Evolutionary conservation across 2,888 invertebrate genomes (phyloP), one percentile per base, ranked within the genome.

Genomic region (Parnassius orleans): DNA sequence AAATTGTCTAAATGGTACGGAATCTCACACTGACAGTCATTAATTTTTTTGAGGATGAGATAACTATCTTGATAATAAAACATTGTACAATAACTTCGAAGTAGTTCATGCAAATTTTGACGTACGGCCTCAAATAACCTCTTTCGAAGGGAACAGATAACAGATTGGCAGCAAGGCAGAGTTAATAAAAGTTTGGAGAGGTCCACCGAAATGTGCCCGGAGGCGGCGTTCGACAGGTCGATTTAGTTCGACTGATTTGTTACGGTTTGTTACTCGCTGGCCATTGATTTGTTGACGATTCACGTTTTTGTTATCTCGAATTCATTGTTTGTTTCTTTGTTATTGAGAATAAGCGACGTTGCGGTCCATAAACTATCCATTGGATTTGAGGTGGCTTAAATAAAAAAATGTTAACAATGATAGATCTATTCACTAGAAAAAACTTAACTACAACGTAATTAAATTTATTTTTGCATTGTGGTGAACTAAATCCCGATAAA

Each of bases 171-270:
- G 53, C 48, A 54, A 54, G 62, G 53, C 33, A 33, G 57, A 53
- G 58, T 58, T 63, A 58, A 63, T 58, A 63, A 58, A 58, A 58
- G 54, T 57, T 63, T 48, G 43, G 53, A 57, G 53, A 53, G 59
- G 50, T 56, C 60, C 61, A 53, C 57, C 53, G 56, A 46, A 52
- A 48, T 44, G 56, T 43, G 15, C 53, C 71, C 70, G 53, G 66
- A 62, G 68, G 72, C 68, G 59, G 53, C 47, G 46, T 46, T 64
- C 65, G 75, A 72, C 72, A 69, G 70, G 66, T 70, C 71, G 71
- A 74, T 74, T 71, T 67, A 46, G 67, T 64, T 65, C 58, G 53
- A 55, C 64, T 75, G 72, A 76, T 75, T 75, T 73, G 76, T 74
- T 68, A 68, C 67, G 62, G 58, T 66, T 68, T 60, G 66, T 67